Evolutionary conservation across 2,888 invertebrate species (phyloP).

Genomic region (Lapara coniferarum): DNA sequence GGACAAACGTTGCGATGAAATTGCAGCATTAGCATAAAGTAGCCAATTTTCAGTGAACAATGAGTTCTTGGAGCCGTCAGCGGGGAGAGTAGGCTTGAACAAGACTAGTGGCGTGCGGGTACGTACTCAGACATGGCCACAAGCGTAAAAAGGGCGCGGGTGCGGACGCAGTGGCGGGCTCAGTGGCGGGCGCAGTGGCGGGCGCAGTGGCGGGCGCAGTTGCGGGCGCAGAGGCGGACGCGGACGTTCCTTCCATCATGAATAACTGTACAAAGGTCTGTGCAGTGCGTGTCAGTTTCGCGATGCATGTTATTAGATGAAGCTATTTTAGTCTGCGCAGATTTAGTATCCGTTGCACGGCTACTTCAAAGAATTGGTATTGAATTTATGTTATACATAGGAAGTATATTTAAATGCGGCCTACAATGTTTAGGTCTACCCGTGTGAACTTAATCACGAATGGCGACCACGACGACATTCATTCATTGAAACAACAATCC

Average conservation of each 20-base stretch:
- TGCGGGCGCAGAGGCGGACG: conserved; percentile 34
- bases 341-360: conserved; percentile 78
- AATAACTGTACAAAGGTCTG: conserved; percentile 62
- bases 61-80: conserved; percentile 19
- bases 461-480: conserved; percentile 80
- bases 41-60: conserved; percentile 22
- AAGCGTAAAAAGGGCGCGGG: background rate
- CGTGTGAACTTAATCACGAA: conserved; percentile 83
- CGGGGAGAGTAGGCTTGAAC: conserved; percentile 26
- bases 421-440: conserved; percentile 79
- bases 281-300: conserved; percentile 54
- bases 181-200: conserved; percentile 30
- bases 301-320: conserved; percentile 71
- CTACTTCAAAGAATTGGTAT: conserved; percentile 77
- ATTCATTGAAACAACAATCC: conserved; percentile 83
- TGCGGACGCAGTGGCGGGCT: conserved; percentile 27
- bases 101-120: background rate
- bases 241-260: conserved; percentile 35
- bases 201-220: conserved; percentile 34
- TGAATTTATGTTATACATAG: conserved; percentile 81
- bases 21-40: conserved; percentile 25
- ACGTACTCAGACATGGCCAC: background rate
- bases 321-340: conserved; percentile 71
- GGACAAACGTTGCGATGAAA: conserved; percentile 18
- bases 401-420: conserved; percentile 82